Base-by-base conservation (phyloP, 1,140 invertebrate genomes). In the Globodera ellingtonae region DNA sequence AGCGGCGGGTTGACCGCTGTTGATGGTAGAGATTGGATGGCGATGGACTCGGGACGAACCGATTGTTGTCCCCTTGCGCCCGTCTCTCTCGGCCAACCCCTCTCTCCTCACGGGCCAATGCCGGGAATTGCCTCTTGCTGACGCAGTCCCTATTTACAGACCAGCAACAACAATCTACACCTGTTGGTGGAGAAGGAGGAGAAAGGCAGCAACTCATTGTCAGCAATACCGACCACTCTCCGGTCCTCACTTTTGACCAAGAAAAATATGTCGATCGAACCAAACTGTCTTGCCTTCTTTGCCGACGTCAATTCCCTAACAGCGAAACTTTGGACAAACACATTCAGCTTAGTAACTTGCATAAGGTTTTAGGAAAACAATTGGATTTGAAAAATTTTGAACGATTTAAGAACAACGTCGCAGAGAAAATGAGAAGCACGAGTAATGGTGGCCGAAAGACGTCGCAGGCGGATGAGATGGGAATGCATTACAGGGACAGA, bases 281-380 rank as follows among this genome's bases (percentile, higher is more conserved):
- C 3, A 98, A 97, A 90, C 89, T 98, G 18, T 95, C 95, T 0
- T 99, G 97, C 90, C 91, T 98, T 6, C 90, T 99, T 0, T 99
- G 97, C 89, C 98, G 98, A 90, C 91, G 97, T 77, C 94, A 95
- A 88, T 97, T 99, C 87, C 93, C 94, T 46, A 95, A 93, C 65
- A 92, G 93, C 80, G 96, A 98, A 81, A 93, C 94, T 0, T 91
- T 99, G 7, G 91, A 93, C 4, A 96, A 96, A 87, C 97, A 99
- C 90, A 93, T 94, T 77, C 94, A 96, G 81, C 91, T 98, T 80
- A 98, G 97, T 4, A 94, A 97, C 81, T 91, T 99, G 56, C 97
- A 99, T 87, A 97, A 97, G 88, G 91, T 90, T 24, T 21, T 10
- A 13, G 9, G 52, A 52, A 52, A 35, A 46, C 46, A 65, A 35